phyloP scores from a whole-genome alignment of 2,888 invertebrate species.

The Nephrotoma guestfalica region DNA sequence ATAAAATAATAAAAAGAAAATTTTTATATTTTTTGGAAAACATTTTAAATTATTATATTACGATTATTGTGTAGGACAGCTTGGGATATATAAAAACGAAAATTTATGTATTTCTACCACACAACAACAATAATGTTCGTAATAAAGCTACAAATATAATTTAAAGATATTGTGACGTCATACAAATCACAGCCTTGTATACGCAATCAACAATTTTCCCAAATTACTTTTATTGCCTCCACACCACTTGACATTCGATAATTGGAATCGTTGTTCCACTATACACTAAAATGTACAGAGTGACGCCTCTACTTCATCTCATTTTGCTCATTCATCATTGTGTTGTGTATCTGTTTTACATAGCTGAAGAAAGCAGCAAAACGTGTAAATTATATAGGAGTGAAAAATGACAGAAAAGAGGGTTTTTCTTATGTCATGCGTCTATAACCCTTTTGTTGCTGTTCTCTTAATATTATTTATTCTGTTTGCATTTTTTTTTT shows the following conservation, averaged over 20 bases:
- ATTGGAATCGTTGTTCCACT: too few species aligned
- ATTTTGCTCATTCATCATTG: background rate
- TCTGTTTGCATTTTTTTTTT: background rate
- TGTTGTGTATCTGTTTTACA: background rate
- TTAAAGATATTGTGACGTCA: background rate
- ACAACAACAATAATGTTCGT: background rate
- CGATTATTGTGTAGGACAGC: background rate
- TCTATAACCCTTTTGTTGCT: background rate
- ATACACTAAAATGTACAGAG: background rate
- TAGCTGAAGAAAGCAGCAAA: background rate
- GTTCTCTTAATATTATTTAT: background rate
- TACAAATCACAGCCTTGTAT: background rate
- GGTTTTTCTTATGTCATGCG: background rate
- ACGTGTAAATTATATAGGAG: background rate
- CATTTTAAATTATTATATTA: background rate
- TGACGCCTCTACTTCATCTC: background rate
- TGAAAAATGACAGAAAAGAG: background rate
- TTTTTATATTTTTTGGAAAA: background rate
- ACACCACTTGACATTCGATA: too few species aligned
- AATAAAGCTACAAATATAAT: background rate
- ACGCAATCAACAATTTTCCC: background rate
- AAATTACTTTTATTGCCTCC: too few species aligned
- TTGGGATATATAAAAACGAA: background rate
- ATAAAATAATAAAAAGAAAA: background rate
- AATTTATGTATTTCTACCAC: background rate